Base-by-base conservation (phyloP, 1,140 invertebrate species). In the Oryctes rhinoceros region DNA sequence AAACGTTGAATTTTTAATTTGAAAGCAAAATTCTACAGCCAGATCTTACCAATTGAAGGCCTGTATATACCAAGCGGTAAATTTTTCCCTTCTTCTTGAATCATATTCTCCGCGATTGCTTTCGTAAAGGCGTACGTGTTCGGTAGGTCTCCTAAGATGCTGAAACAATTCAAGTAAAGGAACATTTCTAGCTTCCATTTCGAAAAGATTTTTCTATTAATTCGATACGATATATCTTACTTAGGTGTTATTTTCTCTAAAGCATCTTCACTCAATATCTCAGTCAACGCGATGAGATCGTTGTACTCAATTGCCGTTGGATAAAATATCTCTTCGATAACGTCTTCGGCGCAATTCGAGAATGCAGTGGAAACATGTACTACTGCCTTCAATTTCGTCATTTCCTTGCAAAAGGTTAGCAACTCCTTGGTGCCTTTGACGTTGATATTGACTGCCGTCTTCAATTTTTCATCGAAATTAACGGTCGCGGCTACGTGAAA, bases 101-200 rank as follows among this genome's bases (percentile, higher is more conserved):
- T 84, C 0, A 91, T 88, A 35, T 91, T 89, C 83, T 94, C 93
- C 0, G 92, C 91, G 3, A 93, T 85, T 0, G 91, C 91, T 86
- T 94, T 94, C 0, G 92, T 93, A 82, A 91, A 92, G 5, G 91
- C 91, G 81, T 94, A 94, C 0, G 92, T 93, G 83, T 94, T 94
- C 0, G 93, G 93, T 76, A 90, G 89, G n/a, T 91, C 88, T 9
- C 90, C 90, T 10, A 93, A 83, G 10, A 91, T 83, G n/a, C 91
- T 92, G 84, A 2, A 86, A 44, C 39, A 44, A 30, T 1, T 30
- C 24, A 30, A 30, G 24, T 30, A 30, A 30, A 30, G 2, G 86
- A 79, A 81, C 5, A 81, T 0, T 78, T 76, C 39, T 10, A 24
- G 18, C n/a, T 76, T 74, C 10, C 47, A 76, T 48, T 11, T 48